A percentile compares a stretch with the other conserved stretches of the same genome.
phyloP scores from a whole-genome alignment of 2,113 vertebrate species.

The Semicossyphus pulcher region DNA sequence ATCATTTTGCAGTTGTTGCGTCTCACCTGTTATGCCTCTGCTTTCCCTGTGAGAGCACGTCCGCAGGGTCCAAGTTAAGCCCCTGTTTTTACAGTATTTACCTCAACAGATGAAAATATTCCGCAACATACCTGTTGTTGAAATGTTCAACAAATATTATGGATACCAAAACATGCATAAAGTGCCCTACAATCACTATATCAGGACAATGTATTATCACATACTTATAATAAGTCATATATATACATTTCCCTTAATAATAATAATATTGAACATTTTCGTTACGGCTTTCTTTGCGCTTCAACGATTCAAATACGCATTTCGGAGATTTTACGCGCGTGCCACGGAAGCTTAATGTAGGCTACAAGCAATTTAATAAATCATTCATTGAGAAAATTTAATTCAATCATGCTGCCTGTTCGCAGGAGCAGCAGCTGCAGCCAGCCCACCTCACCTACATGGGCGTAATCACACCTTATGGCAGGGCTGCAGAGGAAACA shows the following conservation, averaged over 20 bases:
- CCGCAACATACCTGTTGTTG: neutral
- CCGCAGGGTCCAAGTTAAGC: conserved; percentile 1
- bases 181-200: neutral
- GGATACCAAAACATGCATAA: neutral
- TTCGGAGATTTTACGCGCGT: conserved; percentile 11
- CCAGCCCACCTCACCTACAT: conserved; percentile 15
- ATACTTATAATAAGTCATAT: neutral
- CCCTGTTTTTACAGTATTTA: neutral
- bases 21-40: conserved; percentile 70
- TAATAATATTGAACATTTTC: too few species aligned
- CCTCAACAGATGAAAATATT: neutral
- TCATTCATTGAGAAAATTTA: conserved; percentile 43
- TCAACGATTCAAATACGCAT: neutral
- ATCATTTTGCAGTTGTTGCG: conserved; percentile 50
- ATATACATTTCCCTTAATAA: too few species aligned
- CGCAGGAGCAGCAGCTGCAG: conserved; percentile 5
- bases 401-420: conserved; percentile 5
- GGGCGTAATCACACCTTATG: conserved; percentile 36
- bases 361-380: conserved; percentile 35
- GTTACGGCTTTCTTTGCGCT: neutral
- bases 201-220: neutral
- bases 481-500: neutral
- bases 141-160: neutral
- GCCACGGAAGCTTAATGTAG: conserved; percentile 11
- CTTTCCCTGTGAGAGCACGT: neutral